Conservation (phyloP, 2,113 vertebrate species). For the Sceloporus tristichus region DNA sequence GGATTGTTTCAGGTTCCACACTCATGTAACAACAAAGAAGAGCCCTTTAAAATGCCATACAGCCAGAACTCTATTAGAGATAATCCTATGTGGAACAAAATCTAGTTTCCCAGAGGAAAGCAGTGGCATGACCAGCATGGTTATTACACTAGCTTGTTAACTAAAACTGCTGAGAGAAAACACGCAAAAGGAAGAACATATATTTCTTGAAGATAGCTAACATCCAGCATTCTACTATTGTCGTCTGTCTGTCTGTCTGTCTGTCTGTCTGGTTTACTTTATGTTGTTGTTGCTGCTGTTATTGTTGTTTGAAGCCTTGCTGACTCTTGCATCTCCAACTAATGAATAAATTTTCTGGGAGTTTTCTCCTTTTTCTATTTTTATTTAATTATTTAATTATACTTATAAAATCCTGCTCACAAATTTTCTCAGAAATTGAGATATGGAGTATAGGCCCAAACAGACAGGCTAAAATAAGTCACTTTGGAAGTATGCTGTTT, state of each 20-base stretch:
- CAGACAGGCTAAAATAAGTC: too few relatives aligned
- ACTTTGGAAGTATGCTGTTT: too few relatives aligned
- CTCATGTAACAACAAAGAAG: neutral
- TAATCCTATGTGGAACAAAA: neutral
- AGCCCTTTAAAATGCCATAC: slow-evolving; percentile 17
- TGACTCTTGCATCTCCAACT: slow-evolving; percentile 47
- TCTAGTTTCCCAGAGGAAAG: neutral
- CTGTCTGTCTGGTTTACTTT: too few relatives aligned
- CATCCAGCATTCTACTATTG: neutral
- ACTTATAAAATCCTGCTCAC: neutral
- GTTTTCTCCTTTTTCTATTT: neutral
- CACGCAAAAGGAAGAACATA: neutral
- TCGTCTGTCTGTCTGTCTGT: too few relatives aligned
- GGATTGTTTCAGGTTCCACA: neutral
- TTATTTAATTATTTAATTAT: slow-evolving; percentile 28
- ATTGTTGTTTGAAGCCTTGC: neutral
- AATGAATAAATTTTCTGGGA: slow-evolving; percentile 26
- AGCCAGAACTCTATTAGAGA: neutral
- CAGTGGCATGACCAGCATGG: neutral
- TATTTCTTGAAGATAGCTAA: neutral
- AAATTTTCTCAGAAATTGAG: neutral
- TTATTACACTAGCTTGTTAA: neutral
- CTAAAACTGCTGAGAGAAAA: neutral
- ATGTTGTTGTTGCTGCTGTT: neutral
- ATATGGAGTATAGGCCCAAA: neutral